Conservation (phyloP, 2,113 vertebrate species). For the Lonchura striata region DNA sequence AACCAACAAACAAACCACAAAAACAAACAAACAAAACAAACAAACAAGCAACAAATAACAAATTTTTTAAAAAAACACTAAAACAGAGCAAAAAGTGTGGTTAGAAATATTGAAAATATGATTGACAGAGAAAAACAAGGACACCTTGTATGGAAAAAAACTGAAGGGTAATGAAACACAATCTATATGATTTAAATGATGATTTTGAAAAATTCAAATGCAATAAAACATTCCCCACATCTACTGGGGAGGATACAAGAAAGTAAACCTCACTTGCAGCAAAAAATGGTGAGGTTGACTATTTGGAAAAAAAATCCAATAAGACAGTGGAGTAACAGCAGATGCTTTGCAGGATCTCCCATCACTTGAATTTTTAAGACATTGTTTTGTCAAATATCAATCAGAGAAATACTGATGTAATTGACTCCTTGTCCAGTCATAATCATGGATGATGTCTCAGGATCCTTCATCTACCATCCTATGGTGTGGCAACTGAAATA, state of each 20-base stretch:
- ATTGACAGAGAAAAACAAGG: background rate
- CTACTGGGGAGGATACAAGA: background rate
- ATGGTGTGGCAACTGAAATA: background rate
- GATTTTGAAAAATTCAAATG: background rate
- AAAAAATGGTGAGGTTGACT: background rate
- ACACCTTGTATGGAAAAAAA: background rate
- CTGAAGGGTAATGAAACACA: background rate
- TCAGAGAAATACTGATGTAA: background rate
- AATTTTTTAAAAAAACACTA: no score
- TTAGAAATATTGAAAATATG: background rate
- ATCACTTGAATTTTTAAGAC: background rate
- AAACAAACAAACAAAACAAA: no score
- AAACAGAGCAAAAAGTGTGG: background rate
- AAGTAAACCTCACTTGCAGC: background rate
- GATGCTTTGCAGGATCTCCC: rapidly evolving
- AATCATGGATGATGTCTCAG: background rate
- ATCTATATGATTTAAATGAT: background rate
- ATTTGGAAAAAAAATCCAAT: background rate
- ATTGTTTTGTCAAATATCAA: background rate
- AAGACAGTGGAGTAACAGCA: background rate
- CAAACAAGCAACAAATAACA: background rate
- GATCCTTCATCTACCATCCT: background rate
- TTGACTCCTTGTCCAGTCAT: background rate
- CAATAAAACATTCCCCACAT: background rate
- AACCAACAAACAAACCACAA: background rate